Percentiles rank a stretch among this genome's conserved stretches.
Evolutionary conservation across 2,797 vertebrate genomes (phyloP).

Genomic region (Cuculus canorus): DNA sequence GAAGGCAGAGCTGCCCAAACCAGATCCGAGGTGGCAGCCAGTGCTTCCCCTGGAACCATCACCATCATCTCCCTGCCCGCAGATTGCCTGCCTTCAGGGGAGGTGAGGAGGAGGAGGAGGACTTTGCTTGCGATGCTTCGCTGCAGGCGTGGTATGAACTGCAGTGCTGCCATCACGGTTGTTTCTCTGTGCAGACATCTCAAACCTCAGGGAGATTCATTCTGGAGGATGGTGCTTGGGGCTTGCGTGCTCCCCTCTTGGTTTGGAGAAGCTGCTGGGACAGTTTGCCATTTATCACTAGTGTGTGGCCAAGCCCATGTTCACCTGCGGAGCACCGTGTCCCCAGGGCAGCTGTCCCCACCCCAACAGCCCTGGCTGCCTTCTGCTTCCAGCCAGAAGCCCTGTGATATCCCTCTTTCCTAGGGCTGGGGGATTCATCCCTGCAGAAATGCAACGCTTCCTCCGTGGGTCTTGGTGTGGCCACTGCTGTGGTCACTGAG

Average conservation of each 20-base stretch:
- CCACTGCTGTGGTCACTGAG: not conserved
- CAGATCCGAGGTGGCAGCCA: not conserved
- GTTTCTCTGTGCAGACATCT: not conserved
- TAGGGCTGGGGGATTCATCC: fast-evolving
- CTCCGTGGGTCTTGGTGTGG: fast-evolving
- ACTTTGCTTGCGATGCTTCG: not conserved
- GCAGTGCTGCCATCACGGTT: not conserved
- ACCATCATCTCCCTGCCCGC: not conserved
- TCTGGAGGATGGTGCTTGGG: not conserved
- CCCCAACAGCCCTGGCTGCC: not conserved
- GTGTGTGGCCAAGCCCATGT: fast-evolving
- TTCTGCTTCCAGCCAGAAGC: not conserved
- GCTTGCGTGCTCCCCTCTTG: not conserved
- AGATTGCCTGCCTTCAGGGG: not conserved
- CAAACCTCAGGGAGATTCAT: not conserved
- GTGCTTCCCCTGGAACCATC: not conserved
- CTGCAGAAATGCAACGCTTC: not conserved
- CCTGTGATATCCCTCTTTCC: not conserved
- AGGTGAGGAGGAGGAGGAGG: not conserved
- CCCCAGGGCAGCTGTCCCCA: not conserved
- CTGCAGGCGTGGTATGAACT: not conserved
- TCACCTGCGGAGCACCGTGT: not conserved
- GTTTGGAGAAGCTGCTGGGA: not conserved
- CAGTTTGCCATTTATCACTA: fast-evolving
- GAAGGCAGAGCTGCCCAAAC: not conserved